Conservation (phyloP, 35 echinoderm and acorn worm species). For the Lytechinus pictus region DNA sequence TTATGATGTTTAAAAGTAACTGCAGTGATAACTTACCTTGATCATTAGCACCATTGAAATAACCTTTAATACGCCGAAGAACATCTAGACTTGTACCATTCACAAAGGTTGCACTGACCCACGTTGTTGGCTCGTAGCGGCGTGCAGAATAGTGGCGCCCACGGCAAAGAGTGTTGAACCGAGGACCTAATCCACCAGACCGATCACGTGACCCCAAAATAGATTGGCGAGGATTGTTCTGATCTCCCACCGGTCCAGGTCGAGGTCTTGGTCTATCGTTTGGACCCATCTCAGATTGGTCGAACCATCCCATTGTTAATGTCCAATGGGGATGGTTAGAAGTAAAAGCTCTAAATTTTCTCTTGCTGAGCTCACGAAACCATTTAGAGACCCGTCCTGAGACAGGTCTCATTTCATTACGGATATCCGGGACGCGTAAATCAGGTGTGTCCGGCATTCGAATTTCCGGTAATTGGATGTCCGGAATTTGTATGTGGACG, state of each 20-base stretch:
- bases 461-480: neutral
- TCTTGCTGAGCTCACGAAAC: neutral
- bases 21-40: neutral
- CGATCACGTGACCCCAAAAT: neutral
- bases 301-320: neutral
- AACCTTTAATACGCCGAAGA: conserved; percentile 10
- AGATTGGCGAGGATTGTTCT: neutral
- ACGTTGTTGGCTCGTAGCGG: neutral
- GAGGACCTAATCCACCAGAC: neutral
- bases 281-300: neutral
- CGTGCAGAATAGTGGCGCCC: conserved; percentile 27
- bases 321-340: neutral
- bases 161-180: neutral
- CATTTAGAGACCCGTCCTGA: neutral
- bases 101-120: neutral
- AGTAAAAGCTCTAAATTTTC: neutral
- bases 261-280: neutral
- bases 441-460: neutral
- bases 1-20: too few species aligned
- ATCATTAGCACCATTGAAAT: conserved; percentile 26
- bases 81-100: neutral
- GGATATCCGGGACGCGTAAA: neutral
- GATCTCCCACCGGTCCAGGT: neutral
- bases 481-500: neutral
- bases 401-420: too few species aligned